Evolutionary conservation across 2,113 vertebrate species (phyloP).

Genomic region (Copsychus sechellarum): DNA sequence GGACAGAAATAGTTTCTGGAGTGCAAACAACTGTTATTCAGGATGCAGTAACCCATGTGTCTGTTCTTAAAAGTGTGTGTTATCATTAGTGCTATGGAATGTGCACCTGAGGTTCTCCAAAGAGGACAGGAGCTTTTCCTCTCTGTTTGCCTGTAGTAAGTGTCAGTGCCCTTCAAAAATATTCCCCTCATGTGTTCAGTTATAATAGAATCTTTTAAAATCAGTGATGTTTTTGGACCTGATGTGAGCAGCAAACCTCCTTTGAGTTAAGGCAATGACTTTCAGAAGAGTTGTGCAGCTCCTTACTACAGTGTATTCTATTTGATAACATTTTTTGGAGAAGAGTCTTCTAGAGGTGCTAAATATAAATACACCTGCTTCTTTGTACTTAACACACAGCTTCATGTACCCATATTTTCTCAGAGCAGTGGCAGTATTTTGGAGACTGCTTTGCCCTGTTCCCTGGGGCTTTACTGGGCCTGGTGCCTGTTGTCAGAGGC

Average conservation of each 20-base stretch:
- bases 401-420: neutral
- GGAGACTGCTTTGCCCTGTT: neutral
- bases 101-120: neutral
- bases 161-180: neutral
- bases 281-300: neutral
- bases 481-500: neutral
- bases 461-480: neutral
- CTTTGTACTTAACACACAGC: neutral
- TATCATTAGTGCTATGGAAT: neutral
- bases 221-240: neutral
- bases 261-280: neutral
- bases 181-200: neutral
- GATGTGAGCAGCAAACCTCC: neutral
- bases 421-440: neutral
- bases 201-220: neutral
- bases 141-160: neutral
- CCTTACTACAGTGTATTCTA: neutral
- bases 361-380: neutral
- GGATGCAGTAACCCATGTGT: neutral
- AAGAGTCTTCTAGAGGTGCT: neutral
- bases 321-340: neutral
- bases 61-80: neutral
- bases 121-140: neutral
- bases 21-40: neutral
- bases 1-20: neutral